phyloP scores from a whole-genome alignment of 1,140 invertebrate genomes.

The Nymphalis io region DNA sequence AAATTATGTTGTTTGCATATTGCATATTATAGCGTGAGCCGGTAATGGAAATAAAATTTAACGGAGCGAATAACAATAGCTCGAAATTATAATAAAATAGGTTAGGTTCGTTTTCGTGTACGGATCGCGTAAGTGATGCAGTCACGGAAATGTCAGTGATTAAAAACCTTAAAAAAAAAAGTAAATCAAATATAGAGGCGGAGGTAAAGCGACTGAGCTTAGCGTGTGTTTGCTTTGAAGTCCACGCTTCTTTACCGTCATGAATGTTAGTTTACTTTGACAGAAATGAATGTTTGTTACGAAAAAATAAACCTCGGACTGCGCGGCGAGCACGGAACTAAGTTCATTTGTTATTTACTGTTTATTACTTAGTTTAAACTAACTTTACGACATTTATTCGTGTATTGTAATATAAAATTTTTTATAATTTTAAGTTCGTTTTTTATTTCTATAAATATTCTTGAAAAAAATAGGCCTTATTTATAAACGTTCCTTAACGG shows the following conservation, averaged over 20 bases:
- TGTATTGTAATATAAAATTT: not conserved
- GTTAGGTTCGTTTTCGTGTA: conserved; percentile 47
- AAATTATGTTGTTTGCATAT: conserved; percentile 54
- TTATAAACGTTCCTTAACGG: too few species aligned
- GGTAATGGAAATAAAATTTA: conserved; percentile 57
- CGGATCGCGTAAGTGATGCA: conserved; percentile 51
- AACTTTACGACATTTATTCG: conserved; percentile 6
- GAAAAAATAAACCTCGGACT: conserved; percentile 37
- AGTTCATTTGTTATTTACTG: conserved; percentile 29
- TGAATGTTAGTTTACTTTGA: conserved; percentile 39
- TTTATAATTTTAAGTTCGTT: not conserved
- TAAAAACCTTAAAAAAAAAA: conserved; percentile 62
- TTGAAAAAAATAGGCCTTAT: too few species aligned
- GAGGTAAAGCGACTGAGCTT: conserved; percentile 33
- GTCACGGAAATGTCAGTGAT: conserved; percentile 69
- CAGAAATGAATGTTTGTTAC: conserved; percentile 39
- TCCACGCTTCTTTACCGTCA: conserved; percentile 35
- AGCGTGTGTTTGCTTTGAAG: conserved; percentile 38
- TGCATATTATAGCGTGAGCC: conserved; percentile 47
- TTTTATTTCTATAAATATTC: too few species aligned
- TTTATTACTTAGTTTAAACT: conserved; percentile 17
- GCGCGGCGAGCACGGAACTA: conserved; percentile 14
- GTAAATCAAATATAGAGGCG: conserved; percentile 53
- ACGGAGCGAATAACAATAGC: conserved; percentile 51
- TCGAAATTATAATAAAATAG: conserved; percentile 61